Percentiles rank a stretch among this genome's conserved stretches.
Evolutionary conservation across 2,113 vertebrate genomes (phyloP).

Genomic region (Limnothrissa miodon): DNA sequence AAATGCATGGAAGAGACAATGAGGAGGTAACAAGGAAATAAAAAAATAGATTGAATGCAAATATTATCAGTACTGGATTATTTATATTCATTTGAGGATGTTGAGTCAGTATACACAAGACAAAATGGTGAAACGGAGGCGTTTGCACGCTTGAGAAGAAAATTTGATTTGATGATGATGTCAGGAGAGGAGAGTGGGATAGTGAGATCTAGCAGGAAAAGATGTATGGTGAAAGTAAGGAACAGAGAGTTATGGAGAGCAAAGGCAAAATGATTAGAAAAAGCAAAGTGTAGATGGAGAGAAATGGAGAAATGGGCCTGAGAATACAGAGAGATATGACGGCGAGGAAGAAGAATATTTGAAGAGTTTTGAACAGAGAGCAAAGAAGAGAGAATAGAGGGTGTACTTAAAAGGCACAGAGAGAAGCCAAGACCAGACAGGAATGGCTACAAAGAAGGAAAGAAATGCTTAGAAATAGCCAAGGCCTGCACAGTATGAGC

Average conservation of each 20-base stretch:
- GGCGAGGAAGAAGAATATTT: background rate
- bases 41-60: slow-evolving; percentile 1
- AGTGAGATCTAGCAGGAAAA: background rate
- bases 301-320: too few relatives aligned
- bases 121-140: background rate
- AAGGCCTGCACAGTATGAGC: background rate
- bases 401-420: too few relatives aligned
- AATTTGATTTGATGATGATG: too few relatives aligned
- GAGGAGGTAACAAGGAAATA: background rate
- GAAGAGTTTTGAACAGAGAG: background rate
- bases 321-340: background rate
- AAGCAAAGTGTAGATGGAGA: too few relatives aligned
- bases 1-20: background rate
- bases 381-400: background rate
- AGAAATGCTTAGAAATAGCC: background rate
- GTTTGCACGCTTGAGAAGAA: background rate
- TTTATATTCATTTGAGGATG: background rate
- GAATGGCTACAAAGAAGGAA: background rate
- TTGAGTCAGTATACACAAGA: background rate
- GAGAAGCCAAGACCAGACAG: too few relatives aligned
- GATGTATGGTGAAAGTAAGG: background rate
- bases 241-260: background rate
- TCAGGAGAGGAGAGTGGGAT: background rate
- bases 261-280: too few relatives aligned
- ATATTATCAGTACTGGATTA: background rate